Conservation (phyloP, 2,888 invertebrate genomes). For the Leptothorax acervorum region DNA sequence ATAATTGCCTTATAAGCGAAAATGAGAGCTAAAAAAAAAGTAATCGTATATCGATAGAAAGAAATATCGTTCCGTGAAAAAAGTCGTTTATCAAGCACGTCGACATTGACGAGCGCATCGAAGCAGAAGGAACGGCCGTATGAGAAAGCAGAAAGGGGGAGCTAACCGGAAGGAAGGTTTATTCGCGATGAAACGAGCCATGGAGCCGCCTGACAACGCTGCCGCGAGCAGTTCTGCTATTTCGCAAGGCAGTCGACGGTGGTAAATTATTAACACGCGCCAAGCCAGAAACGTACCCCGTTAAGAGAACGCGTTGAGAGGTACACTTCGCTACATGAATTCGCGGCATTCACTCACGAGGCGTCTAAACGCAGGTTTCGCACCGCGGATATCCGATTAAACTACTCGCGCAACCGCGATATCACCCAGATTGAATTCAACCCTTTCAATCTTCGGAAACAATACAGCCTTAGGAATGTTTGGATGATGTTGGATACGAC, state of each 20-base stretch:
- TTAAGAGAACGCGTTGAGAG: conserved; percentile 68
- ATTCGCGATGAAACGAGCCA: conserved; percentile 74
- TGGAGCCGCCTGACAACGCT: conserved; percentile 66
- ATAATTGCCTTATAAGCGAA: neutral
- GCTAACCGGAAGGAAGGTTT: conserved; percentile 59
- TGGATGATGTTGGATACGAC: neutral
- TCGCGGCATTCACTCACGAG: conserved; percentile 56
- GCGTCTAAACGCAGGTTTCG: conserved; percentile 74
- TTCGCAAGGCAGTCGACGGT: conserved; percentile 72
- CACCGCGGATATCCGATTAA: conserved; percentile 68
- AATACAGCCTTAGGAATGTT: conserved; percentile 1
- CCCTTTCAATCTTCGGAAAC: conserved; percentile 1
- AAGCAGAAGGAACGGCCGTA: neutral
- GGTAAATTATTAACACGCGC: conserved; percentile 81
- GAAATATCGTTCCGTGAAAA: neutral
- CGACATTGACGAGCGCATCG: conserved; percentile 13
- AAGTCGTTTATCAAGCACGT: conserved; percentile 7
- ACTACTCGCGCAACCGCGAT: conserved; percentile 56
- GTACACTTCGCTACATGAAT: conserved; percentile 40
- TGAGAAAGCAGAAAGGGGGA: conserved; percentile 53
- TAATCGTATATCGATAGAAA: neutral
- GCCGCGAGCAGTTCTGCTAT: conserved; percentile 67
- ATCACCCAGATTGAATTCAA: conserved; percentile 50
- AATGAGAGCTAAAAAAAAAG: neutral
- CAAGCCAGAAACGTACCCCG: conserved; percentile 66